These are phyloP conservation scores for Frieseomelitta varia DNA, from an alignment of 1,140 invertebrate species.

Conservation along the genomic window DNA sequence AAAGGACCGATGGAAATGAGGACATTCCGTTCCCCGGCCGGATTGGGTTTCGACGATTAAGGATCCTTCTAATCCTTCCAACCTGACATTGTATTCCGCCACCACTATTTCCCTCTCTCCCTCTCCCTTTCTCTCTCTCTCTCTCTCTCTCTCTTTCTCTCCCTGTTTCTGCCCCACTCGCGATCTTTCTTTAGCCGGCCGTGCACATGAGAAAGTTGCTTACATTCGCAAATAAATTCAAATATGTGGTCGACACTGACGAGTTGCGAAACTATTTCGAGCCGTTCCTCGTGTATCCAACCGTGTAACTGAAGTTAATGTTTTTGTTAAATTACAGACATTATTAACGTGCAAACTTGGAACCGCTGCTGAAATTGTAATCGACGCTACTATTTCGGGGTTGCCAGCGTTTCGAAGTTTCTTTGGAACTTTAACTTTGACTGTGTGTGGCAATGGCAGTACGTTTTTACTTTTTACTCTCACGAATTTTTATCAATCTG, in stretches of 20 bases:
- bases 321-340: conserved; percentile 20
- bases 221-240: conserved; percentile 59
- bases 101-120: conserved; percentile 30
- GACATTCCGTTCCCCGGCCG: conserved; percentile 68
- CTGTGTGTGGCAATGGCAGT: too few species aligned
- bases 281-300: conserved; percentile 43
- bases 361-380: neutral
- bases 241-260: conserved; percentile 54
- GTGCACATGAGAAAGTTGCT: conserved; percentile 49
- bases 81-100: conserved; percentile 54
- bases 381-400: neutral
- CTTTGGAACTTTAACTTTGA: too few species aligned
- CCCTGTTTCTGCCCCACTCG: conserved; percentile 30
- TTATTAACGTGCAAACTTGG: neutral
- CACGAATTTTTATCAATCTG: neutral
- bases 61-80: conserved; percentile 71
- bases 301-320: conserved; percentile 42
- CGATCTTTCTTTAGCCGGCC: conserved; percentile 12
- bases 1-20: conserved; percentile 66
- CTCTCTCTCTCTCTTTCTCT: conserved; percentile 27
- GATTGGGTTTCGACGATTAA: conserved; percentile 73
- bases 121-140: conserved; percentile 27
- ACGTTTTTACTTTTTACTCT: neutral
- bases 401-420: neutral
- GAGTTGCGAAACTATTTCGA: conserved; percentile 56